phyloP scores from a whole-genome alignment of 1,140 invertebrate genomes.

The Vollenhovia emeryi region DNA sequence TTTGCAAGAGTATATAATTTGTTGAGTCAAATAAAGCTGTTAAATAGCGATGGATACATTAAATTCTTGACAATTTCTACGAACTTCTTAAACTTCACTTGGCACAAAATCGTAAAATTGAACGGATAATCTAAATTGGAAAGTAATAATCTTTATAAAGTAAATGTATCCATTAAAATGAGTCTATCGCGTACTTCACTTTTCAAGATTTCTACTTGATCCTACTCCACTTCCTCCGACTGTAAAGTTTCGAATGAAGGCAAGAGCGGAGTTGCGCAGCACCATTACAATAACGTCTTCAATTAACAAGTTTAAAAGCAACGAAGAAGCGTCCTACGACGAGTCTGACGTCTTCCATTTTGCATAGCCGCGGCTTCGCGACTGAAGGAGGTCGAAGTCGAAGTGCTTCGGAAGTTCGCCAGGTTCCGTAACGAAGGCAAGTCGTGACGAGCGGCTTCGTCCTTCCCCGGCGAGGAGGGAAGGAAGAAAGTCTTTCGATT shows the following conservation, averaged over 20 bases:
- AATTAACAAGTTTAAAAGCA: conserved; percentile 57
- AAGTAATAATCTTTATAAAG: conserved; percentile 5
- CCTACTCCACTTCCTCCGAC: not conserved
- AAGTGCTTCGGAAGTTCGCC: conserved; percentile 54
- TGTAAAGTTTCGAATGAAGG: conserved; percentile 42
- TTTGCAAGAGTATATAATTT: not conserved
- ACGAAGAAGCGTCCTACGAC: conserved; percentile 43
- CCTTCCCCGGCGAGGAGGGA: not conserved
- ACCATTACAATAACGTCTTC: conserved; percentile 49
- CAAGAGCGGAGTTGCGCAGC: conserved; percentile 22
- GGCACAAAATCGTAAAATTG: not conserved
- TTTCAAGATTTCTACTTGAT: conserved; percentile 34
- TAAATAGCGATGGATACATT: not conserved
- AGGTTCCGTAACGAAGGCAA: conserved; percentile 31
- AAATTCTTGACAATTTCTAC: not conserved
- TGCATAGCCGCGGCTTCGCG: conserved; percentile 44
- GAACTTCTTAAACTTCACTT: not conserved
- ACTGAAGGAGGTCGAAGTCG: conserved; percentile 46
- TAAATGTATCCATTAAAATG: conserved; percentile 8
- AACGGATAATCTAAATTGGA: not conserved
- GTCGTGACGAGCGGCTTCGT: conserved; percentile 23
- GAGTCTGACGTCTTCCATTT: conserved; percentile 51
- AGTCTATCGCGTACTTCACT: not conserved
- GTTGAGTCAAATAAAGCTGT: not conserved
- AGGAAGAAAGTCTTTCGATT: conserved; percentile 69